A percentile compares a stretch with the other conserved stretches of the same genome.
Evolutionary conservation across 2,888 invertebrate species (phyloP).

Genomic region (Agriopis aurantiaria): DNA sequence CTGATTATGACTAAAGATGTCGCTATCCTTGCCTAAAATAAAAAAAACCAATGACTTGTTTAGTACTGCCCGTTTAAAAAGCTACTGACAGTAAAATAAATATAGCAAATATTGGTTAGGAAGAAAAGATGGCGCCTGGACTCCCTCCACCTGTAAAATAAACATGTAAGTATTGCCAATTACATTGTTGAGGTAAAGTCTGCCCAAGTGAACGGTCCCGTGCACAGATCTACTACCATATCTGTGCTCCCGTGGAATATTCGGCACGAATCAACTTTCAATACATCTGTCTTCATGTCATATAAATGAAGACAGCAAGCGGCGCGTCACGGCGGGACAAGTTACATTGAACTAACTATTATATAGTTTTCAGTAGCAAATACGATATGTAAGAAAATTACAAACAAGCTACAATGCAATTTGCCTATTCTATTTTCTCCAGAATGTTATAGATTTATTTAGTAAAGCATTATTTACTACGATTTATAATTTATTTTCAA

Average conservation of each 20-base stretch:
- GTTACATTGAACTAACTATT: background rate
- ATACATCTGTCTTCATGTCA: too few relatives aligned
- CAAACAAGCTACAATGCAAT: too few relatives aligned
- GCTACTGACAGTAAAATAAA: too few relatives aligned
- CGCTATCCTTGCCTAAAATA: too few relatives aligned
- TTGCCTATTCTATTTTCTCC: too few relatives aligned
- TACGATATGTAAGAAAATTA: background rate
- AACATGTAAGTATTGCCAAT: background rate
- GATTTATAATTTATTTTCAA: too few relatives aligned
- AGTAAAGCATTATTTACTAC: too few relatives aligned
- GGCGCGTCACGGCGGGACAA: background rate
- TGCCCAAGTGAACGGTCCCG: background rate
- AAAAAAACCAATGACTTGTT: background rate
- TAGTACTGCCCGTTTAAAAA: background rate
- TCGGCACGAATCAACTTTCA: background rate
- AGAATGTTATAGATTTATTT: too few relatives aligned
- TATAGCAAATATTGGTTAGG: too few relatives aligned
- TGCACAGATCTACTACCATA: too few relatives aligned
- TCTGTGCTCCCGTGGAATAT: too few relatives aligned
- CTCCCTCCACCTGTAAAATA: background rate
- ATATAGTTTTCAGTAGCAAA: conserved; percentile 9
- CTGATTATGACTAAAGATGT: too few relatives aligned
- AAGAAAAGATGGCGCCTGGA: background rate
- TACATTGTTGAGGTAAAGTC: background rate
- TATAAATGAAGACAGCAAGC: background rate